Percentiles rank a stretch among this genome's conserved stretches.
Conservation (phyloP, 2,113 vertebrate species). For the Eurystomus gularis region DNA sequence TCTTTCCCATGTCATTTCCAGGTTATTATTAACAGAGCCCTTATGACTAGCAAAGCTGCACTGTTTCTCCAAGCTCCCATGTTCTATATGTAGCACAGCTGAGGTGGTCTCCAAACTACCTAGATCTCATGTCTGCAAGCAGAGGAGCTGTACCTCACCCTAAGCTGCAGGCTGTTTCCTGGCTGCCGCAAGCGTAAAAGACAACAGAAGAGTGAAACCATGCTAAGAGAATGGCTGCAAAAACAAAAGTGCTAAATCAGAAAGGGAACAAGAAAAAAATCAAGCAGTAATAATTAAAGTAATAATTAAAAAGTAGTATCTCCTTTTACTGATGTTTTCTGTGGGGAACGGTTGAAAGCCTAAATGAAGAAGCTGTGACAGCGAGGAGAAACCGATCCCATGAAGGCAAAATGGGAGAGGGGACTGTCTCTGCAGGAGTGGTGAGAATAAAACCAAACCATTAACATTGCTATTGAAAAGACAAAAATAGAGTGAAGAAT, state of each 20-base stretch:
- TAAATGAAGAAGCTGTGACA: not conserved
- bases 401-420: not conserved
- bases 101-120: not conserved
- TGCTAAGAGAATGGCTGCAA: not conserved
- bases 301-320: not conserved
- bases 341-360: constrained; percentile 1
- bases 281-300: not conserved
- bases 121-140: not conserved
- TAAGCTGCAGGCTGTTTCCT: not conserved
- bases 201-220: not conserved
- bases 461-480: not conserved
- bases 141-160: not conserved
- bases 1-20: not conserved
- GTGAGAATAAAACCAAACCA: not conserved
- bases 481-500: not conserved
- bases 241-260: not conserved
- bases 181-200: not conserved
- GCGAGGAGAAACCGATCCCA: not conserved
- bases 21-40: not conserved
- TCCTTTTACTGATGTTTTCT: not conserved
- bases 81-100: not conserved
- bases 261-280: not conserved
- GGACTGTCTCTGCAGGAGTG: not conserved
- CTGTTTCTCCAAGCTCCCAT: not conserved
- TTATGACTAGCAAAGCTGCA: not conserved